Evolutionary conservation across 2,888 invertebrate species (phyloP).

Genomic region (Rhagonycha lutea): DNA sequence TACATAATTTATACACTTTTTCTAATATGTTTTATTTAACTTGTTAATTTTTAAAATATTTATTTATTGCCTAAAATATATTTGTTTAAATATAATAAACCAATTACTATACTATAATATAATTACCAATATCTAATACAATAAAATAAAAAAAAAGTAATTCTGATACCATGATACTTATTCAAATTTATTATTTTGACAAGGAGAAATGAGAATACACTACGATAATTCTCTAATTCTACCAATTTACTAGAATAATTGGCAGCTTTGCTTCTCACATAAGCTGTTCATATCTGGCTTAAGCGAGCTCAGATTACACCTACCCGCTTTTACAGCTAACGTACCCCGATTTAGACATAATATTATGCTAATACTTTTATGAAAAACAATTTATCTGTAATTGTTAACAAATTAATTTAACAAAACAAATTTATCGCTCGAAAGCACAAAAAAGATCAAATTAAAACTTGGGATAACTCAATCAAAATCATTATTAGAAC

Average conservation of each 20-base stretch:
- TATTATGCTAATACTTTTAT: neutral
- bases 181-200: constrained; percentile 15
- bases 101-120: too few species aligned
- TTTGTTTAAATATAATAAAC: too few species aligned
- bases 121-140: too few species aligned
- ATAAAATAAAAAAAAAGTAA: neutral
- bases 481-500: constrained; percentile 4
- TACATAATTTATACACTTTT: too few species aligned
- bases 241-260: constrained; percentile 42
- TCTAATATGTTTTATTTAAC: too few species aligned
- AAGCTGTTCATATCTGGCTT: constrained; percentile 35
- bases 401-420: neutral
- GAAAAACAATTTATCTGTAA: neutral
- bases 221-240: constrained; percentile 37
- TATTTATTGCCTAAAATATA: too few species aligned
- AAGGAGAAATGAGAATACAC: constrained; percentile 20
- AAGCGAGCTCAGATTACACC: constrained; percentile 29
- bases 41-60: too few species aligned
- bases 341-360: neutral
- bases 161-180: neutral
- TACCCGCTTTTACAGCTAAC: constrained; percentile 10
- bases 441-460: neutral
- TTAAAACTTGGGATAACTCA: neutral
- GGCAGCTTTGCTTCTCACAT: constrained; percentile 38
- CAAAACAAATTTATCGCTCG: neutral